These are phyloP conservation scores for Labrus mixtus DNA, from an alignment of 2,113 vertebrate genomes.

Conservation along the genomic window DNA sequence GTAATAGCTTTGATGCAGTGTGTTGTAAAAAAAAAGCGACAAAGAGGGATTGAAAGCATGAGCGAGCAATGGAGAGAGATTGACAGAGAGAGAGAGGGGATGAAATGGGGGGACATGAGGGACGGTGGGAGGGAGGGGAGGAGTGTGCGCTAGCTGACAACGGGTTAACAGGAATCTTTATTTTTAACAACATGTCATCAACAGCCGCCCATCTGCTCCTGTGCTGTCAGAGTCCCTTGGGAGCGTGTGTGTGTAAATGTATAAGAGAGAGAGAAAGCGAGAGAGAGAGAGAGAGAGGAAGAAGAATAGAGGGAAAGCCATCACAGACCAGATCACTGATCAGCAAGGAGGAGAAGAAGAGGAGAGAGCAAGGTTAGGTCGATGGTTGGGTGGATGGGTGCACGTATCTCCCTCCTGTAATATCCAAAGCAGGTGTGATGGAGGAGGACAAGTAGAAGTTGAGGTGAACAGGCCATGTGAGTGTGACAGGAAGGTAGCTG, in stretches of 20 bases:
- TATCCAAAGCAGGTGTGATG: conserved; percentile 52
- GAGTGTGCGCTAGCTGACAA: conserved; percentile 57
- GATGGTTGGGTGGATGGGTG: conserved; percentile 46
- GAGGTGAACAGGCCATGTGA: conserved; percentile 27
- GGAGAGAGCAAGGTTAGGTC: conserved; percentile 63
- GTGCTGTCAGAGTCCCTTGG: conserved; percentile 73
- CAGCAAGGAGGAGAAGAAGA: conserved; percentile 41
- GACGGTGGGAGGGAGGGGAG: neutral
- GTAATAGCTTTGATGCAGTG: conserved; percentile 9
- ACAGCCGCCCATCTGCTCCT: conserved; percentile 81
- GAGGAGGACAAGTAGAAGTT: conserved; percentile 21
- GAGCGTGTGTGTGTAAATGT: conserved; percentile 41
- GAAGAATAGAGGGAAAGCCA: conserved; percentile 46
- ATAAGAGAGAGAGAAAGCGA: conserved; percentile 14
- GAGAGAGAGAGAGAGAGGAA: neutral
- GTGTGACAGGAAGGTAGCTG: conserved; percentile 46
- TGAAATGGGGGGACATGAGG: conserved; percentile 33
- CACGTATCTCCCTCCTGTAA: conserved; percentile 28
- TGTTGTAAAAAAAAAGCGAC: conserved; percentile 9
- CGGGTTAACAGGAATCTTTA: conserved; percentile 81
- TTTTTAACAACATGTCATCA: conserved; percentile 84
- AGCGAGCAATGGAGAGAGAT: conserved; percentile 32
- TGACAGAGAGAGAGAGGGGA: conserved; percentile 36
- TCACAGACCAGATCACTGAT: conserved; percentile 74
- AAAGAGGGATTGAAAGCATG: conserved; percentile 18